A percentile compares a stretch with the other conserved stretches of the same genome.
phyloP scores from a whole-genome alignment of 2,888 invertebrate species.

The Priocnemis perturbator region DNA sequence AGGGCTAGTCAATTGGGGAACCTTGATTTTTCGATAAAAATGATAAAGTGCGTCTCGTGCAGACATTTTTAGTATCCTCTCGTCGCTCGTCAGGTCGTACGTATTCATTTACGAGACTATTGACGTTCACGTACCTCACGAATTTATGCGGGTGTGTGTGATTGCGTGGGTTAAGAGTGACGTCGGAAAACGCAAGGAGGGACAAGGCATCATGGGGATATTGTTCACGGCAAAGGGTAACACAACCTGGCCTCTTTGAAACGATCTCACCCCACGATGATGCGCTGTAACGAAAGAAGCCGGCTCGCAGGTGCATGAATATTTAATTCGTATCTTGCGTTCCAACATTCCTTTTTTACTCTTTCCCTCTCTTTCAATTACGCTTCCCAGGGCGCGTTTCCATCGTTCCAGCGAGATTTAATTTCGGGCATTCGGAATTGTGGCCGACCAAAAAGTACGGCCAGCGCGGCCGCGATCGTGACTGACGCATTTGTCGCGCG shows the following conservation, averaged over 20 bases:
- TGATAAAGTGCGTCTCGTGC: too few species aligned
- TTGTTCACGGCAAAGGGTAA: conserved; percentile 23
- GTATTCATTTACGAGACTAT: background rate
- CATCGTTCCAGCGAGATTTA: too few species aligned
- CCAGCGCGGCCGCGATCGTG: too few species aligned
- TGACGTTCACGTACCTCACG: background rate
- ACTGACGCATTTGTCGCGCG: too few species aligned
- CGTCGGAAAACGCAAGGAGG: conserved; percentile 20
- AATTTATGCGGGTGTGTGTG: too few species aligned
- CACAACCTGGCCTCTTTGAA: conserved; percentile 8
- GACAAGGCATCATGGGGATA: conserved; percentile 33
- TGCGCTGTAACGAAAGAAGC: conserved; percentile 33
- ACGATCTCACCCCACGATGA: conserved; percentile 17
- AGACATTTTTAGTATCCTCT: too few species aligned
- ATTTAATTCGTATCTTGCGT: conserved; percentile 41
- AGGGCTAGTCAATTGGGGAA: too few species aligned
- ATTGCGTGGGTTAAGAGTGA: too few species aligned
- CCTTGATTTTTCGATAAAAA: too few species aligned
- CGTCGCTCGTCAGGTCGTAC: too few species aligned
- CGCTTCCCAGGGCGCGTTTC: background rate
- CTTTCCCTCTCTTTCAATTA: background rate
- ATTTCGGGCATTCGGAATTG: too few species aligned
- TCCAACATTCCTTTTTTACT: background rate
- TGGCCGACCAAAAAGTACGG: too few species aligned
- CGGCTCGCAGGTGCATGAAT: conserved; percentile 38